A percentile compares a stretch with the other conserved stretches of the same genome.
These are phyloP conservation scores for Anas capensis DNA, from an alignment of 2,797 vertebrate genomes.

Conservation along the genomic window DNA sequence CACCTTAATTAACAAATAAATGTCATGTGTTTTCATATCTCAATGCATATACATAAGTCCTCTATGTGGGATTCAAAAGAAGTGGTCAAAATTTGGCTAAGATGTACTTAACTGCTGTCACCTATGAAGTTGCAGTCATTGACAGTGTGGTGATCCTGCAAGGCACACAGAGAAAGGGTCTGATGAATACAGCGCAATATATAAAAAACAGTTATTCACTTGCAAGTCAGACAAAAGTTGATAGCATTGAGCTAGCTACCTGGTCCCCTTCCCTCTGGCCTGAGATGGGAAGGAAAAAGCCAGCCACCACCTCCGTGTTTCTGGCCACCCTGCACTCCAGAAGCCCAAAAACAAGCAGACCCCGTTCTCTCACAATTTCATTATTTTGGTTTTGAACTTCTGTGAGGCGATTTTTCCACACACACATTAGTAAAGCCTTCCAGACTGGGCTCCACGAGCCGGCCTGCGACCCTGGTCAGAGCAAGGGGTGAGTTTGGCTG, in stretches of 20 bases:
- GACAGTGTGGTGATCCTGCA: rapidly evolving
- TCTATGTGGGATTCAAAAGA: not conserved
- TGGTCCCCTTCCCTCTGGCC: not conserved
- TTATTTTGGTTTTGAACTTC: not conserved
- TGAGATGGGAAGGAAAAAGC: not conserved
- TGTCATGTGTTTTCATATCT: not conserved
- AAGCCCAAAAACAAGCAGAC: not conserved
- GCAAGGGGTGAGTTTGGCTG: rapidly evolving
- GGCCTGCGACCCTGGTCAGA: not conserved
- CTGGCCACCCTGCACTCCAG: not conserved
- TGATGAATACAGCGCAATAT: not conserved
- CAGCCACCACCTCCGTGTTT: not conserved
- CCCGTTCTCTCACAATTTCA: not conserved
- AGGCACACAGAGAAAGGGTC: not conserved
- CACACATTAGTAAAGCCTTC: not conserved
- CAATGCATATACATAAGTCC: not conserved
- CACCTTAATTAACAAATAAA: not conserved
- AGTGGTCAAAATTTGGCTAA: not conserved
- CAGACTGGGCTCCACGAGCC: not conserved
- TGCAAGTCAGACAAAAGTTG: not conserved
- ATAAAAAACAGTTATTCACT: not conserved
- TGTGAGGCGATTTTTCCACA: not conserved
- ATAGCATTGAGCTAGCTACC: not conserved
- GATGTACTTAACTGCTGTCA: not conserved
- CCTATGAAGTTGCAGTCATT: not conserved